Evolutionary conservation across 1,140 invertebrate genomes (phyloP), one percentile per base, ranked within the genome.

Genomic region (Drosophila tristis): DNA sequence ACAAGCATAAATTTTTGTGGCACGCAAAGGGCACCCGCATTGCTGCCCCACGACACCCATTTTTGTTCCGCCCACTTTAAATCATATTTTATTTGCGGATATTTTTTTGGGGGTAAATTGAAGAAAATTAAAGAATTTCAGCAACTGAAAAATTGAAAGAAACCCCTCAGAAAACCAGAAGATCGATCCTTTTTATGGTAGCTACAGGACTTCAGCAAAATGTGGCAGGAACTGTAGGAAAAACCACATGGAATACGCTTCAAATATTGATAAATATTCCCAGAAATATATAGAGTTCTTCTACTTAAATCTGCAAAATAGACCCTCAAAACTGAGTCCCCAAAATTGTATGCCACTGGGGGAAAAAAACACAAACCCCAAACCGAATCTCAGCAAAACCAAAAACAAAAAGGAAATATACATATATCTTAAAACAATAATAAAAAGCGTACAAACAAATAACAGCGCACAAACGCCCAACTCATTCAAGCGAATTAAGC

Each of bases 401-500:
- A 62, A 73, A 73, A 13, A 25, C 23, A 53, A 43, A 58, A 54
- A 70, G 48, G 29, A 65, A 66, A 62, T 59, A 66, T 5, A 13
- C 11, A 39, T 39, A 39, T 39, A 39, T 81, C 60, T 59, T 78
- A 55, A 74, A 81, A 81, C 74, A 81, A 81, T 74, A 78, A 81
- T 74, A 78, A 81, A 62, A 63, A 4, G 20, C 49, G 51, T 55
- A 45, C 35, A 48, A 58, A 55, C 42, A 68, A 63, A 54, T 43
- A 80, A 77, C 58, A 73, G 64, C 57, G 63, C 43, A 48, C 11
- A 57, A 64, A 63, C 59, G 42, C 45, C 66, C 47, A 70, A 64
- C 42, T 65, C 70, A 81, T 81, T 81, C 78, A 77, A 68, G 78
- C 78, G 78, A 67, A 80, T 73, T 80, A 76, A 67, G 73, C 78